Conservation (phyloP, 2,113 vertebrate species). For the Australoheros scitulus region DNA sequence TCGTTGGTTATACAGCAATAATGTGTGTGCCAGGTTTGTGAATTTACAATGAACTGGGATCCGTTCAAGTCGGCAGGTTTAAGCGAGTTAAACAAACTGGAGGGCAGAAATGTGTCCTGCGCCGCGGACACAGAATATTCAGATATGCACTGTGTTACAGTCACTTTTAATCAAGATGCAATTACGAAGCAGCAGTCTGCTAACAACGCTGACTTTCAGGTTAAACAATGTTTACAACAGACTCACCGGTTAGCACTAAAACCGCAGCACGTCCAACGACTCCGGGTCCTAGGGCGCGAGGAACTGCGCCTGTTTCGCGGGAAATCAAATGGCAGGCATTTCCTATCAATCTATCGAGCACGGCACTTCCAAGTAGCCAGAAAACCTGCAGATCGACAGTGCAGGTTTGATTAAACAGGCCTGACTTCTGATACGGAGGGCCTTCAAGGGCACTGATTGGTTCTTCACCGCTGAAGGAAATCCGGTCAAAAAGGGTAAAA, state of each 20-base stretch:
- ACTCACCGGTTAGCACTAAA: constrained; percentile 9
- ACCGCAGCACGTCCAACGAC: fast-evolving
- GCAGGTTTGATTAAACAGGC: constrained; percentile 20
- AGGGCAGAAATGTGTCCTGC: neutral
- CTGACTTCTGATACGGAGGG: constrained; percentile 32
- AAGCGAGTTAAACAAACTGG: neutral
- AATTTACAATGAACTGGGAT: neutral
- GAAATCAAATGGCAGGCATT: constrained; percentile 70
- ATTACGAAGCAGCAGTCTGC: neutral
- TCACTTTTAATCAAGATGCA: neutral
- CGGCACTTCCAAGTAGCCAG: neutral
- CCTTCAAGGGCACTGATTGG: constrained; percentile 45
- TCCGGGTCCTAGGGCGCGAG: neutral
- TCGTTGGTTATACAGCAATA: too few relatives aligned
- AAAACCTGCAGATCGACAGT: constrained; percentile 30
- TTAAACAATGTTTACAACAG: neutral
- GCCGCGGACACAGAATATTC: neutral
- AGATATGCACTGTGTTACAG: neutral
- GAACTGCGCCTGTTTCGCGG: constrained; percentile 68
- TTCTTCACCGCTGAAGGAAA: constrained; percentile 46
- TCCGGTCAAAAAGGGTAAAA: constrained; percentile 54
- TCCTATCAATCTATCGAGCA: constrained; percentile 27
- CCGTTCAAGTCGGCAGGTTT: neutral
- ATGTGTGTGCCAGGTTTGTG: neutral
- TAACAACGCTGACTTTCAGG: fast-evolving